Evolutionary conservation across 1,140 invertebrate genomes (phyloP).

Genomic region (Nomia melanderi): DNA sequence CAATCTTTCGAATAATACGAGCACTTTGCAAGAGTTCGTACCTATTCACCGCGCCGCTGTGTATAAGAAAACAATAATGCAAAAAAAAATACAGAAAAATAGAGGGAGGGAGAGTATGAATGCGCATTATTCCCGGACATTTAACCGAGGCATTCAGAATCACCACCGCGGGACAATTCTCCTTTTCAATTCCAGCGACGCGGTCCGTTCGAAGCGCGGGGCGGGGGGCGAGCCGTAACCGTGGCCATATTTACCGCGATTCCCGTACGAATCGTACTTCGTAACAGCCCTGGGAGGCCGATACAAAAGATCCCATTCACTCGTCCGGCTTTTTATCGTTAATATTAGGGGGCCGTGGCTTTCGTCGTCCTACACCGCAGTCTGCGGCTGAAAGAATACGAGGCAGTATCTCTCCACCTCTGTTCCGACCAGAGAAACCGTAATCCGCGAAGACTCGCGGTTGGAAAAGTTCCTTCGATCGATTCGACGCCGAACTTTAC

Average conservation of each 20-base stretch:
- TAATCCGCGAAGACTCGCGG: background rate
- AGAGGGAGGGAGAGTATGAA: background rate
- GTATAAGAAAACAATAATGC: background rate
- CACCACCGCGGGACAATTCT: conserved; percentile 11
- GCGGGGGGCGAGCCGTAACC: background rate
- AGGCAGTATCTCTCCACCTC: background rate
- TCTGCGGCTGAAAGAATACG: background rate
- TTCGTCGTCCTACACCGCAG: background rate
- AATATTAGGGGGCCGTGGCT: conserved; percentile 1
- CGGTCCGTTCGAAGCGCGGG: background rate
- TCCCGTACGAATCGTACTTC: conserved; percentile 7
- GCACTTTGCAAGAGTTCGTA: background rate
- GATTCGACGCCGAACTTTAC: background rate
- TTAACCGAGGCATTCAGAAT: conserved; percentile 5
- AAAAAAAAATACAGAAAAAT: background rate
- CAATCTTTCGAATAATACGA: background rate
- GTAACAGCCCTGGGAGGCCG: background rate
- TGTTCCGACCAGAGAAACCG: background rate
- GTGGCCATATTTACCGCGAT: conserved; percentile 10
- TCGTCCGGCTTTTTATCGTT: conserved; percentile 10
- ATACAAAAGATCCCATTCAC: background rate
- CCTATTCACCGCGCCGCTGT: background rate
- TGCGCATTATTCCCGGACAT: conserved; percentile 5
- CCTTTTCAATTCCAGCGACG: conserved; percentile 2
- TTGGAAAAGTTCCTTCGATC: background rate